Conservation (phyloP, 2,888 invertebrate genomes). For the Cryptocephalus moraei region DNA sequence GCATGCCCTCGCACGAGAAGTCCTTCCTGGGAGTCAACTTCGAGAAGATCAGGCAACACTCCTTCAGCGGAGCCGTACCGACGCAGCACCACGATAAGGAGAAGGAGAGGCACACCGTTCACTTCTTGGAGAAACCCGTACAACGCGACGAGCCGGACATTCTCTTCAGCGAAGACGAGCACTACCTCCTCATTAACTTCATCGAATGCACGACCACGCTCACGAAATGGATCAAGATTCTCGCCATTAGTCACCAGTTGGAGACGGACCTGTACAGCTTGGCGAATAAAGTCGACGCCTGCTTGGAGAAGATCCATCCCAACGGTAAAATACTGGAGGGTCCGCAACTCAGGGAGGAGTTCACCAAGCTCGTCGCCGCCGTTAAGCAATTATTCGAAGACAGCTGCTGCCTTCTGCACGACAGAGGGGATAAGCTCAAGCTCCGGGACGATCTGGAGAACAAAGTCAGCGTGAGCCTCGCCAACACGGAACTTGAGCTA, state of each 20-base stretch:
- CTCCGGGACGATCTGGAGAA: constrained; percentile 57
- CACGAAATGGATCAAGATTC: constrained; percentile 67
- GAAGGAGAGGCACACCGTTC: constrained; percentile 27
- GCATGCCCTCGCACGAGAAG: constrained; percentile 35
- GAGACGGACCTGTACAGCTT: constrained; percentile 66
- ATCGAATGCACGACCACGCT: constrained; percentile 76
- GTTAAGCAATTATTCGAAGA: constrained; percentile 61
- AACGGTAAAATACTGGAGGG: constrained; percentile 73
- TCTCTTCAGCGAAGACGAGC: constrained; percentile 53
- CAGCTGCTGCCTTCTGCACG: constrained; percentile 57
- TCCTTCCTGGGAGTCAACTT: constrained; percentile 35
- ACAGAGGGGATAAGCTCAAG: constrained; percentile 54
- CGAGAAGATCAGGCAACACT: constrained; percentile 37
- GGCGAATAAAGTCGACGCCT: constrained; percentile 60
- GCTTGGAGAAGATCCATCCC: constrained; percentile 66
- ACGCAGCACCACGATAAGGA: constrained; percentile 12
- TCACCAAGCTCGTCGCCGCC: constrained; percentile 63
- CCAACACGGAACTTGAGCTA: constrained; percentile 62
- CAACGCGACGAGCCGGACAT: constrained; percentile 34
- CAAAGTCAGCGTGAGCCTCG: constrained; percentile 55
- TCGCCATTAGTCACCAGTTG: constrained; percentile 52
- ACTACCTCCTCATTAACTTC: constrained; percentile 60
- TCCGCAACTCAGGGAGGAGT: constrained; percentile 55
- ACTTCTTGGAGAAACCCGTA: constrained; percentile 30
- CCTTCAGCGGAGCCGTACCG: constrained; percentile 35